Evolutionary conservation across 2,888 invertebrate species (phyloP).

Genomic region (Taphrorychus bicolor): DNA sequence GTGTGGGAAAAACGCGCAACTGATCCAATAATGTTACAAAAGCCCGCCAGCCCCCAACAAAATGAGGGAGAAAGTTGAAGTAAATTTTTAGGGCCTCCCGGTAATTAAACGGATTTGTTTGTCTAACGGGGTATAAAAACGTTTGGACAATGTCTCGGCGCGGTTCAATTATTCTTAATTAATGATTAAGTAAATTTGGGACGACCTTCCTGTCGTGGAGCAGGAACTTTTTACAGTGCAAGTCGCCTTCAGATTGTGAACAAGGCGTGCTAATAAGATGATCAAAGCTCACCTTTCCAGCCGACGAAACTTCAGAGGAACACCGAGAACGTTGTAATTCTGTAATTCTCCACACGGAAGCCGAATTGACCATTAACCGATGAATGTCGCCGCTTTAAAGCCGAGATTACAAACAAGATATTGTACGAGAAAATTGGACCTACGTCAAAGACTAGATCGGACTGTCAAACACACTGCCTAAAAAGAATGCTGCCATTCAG

Average conservation of each 20-base stretch:
- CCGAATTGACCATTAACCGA: neutral
- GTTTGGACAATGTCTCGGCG: neutral
- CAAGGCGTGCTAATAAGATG: too few species aligned
- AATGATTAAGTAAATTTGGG: neutral
- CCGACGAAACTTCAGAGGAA: neutral
- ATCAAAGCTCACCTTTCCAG: neutral
- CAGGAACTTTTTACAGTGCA: too few species aligned
- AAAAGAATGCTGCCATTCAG: conserved; percentile 45
- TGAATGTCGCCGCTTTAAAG: neutral
- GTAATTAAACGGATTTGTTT: conserved; percentile 25
- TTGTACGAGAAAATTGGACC: conserved; percentile 40
- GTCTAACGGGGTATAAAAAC: neutral
- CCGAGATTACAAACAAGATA: neutral
- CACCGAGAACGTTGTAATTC: too few species aligned
- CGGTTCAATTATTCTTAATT: neutral
- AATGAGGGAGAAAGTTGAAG: conserved; percentile 21
- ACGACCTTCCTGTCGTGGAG: neutral
- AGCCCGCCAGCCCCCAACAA: conserved; percentile 5
- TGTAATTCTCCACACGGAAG: neutral
- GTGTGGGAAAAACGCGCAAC: conserved; percentile 22
- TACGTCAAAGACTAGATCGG: conserved; percentile 46
- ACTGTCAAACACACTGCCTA: conserved; percentile 51
- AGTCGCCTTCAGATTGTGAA: too few species aligned
- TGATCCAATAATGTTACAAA: conserved; percentile 1
- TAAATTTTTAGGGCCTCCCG: conserved; percentile 20